Conservation (phyloP, 1,140 invertebrate genomes). For the Zaprionus nigranus region DNA sequence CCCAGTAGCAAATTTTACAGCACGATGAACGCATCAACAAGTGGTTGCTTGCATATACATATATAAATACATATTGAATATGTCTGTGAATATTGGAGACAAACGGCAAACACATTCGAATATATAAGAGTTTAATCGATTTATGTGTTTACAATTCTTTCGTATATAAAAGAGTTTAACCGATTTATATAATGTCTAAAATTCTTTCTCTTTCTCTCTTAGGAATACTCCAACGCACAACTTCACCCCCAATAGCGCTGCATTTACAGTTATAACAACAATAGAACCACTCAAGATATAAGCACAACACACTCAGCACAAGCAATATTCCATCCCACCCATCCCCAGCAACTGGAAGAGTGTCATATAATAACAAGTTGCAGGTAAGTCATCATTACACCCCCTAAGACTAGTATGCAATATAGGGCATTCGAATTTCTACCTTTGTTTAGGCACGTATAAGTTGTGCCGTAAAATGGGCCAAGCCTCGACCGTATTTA, state of each 20-base stretch:
- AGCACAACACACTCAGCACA: constrained; percentile 12
- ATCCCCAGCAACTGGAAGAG: constrained; percentile 9
- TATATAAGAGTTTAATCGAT: no score
- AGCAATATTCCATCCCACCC: not conserved
- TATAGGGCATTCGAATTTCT: not conserved
- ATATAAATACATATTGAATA: not conserved
- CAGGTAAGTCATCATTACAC: constrained; percentile 16
- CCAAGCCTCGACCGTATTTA: not conserved
- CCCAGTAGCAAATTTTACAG: constrained; percentile 8
- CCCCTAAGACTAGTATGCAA: no score
- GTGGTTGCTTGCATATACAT: constrained; percentile 23
- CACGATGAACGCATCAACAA: constrained; percentile 54
- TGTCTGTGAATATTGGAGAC: not conserved
- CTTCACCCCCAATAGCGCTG: constrained; percentile 56
- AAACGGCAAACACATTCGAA: not conserved
- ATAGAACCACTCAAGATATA: constrained; percentile 10
- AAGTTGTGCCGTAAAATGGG: not conserved
- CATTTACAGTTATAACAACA: constrained; percentile 25
- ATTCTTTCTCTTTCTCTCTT: constrained; percentile 7
- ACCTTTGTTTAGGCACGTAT: not conserved
- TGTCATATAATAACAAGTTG: not conserved
- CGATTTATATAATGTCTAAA: not conserved
- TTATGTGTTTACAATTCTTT: not conserved
- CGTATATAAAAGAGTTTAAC: no score
- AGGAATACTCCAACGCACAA: constrained; percentile 71